A percentile compares a stretch with the other conserved stretches of the same genome.
Evolutionary conservation across 2,113 vertebrate genomes (phyloP).

Genomic region (Ptychochromis oligacanthus): DNA sequence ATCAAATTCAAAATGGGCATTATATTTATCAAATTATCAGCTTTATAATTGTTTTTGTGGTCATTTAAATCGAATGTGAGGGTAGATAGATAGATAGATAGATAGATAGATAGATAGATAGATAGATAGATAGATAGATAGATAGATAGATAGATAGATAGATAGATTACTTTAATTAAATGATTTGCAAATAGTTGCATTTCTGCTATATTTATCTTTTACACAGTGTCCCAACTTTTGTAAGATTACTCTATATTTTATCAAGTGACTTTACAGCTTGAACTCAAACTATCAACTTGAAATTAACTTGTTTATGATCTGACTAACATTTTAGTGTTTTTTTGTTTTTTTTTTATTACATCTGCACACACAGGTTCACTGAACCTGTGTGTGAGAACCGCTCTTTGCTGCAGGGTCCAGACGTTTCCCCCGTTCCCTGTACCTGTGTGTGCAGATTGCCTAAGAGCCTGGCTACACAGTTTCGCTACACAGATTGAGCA

Average conservation of each 20-base stretch:
- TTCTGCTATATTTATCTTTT: background rate
- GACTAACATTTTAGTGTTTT: background rate
- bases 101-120: too few species aligned
- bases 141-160: too few species aligned
- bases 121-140: too few species aligned
- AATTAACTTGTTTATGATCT: background rate
- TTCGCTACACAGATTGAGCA: background rate
- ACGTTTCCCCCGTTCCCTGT: conserved; percentile 54
- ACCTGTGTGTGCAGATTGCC: conserved; percentile 35
- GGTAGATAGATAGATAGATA: too few species aligned
- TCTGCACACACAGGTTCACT: conserved; percentile 12
- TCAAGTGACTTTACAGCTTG: conserved; percentile 56
- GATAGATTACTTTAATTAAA: too few species aligned
- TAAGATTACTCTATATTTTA: background rate
- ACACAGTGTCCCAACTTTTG: background rate
- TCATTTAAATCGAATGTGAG: too few species aligned
- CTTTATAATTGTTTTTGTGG: too few species aligned
- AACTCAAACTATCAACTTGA: background rate
- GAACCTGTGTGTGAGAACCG: conserved; percentile 68
- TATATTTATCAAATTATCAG: too few species aligned
- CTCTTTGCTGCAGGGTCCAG: conserved; percentile 81
- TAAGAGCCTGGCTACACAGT: conserved; percentile 54
- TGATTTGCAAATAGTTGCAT: too few species aligned
- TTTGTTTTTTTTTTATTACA: background rate
- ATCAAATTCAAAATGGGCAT: too few species aligned